Conservation (phyloP, 2,888 invertebrate genomes). For the Spodoptera picta region DNA sequence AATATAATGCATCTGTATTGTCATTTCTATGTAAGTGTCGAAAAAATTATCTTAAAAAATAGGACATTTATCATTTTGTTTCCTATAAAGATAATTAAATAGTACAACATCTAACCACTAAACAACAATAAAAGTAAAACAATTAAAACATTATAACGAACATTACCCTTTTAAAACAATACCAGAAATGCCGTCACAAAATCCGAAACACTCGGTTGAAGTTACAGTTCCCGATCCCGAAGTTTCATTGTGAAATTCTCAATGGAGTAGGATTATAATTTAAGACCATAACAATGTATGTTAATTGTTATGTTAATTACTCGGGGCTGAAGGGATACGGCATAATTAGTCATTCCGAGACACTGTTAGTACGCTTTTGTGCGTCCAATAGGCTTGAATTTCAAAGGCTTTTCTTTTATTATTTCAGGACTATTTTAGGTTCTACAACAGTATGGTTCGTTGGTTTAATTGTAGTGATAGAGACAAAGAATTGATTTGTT, state of each 20-base stretch:
- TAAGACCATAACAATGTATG: conserved; percentile 62
- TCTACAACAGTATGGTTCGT: no score
- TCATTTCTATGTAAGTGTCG: no score
- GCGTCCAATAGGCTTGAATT: no score
- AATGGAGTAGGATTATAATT: conserved; percentile 59
- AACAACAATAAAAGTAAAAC: conserved; percentile 18
- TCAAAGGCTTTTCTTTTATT: no score
- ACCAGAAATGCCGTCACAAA: conserved; percentile 27
- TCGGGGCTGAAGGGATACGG: conserved; percentile 25
- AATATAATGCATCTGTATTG: no score
- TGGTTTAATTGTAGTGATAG: no score
- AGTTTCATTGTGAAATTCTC: conserved; percentile 53
- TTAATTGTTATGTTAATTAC: conserved; percentile 68
- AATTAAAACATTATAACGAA: conserved; percentile 15
- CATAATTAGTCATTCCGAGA: conserved; percentile 53
- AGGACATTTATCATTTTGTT: no score
- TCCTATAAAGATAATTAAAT: no score
- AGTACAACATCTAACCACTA: no score
- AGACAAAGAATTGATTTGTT: no score
- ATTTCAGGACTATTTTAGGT: no score
- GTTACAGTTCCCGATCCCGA: conserved; percentile 39
- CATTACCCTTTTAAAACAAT: conserved; percentile 29
- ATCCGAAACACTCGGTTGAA: conserved; percentile 36
- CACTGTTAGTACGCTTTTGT: conserved; percentile 5
- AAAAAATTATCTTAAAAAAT: no score